These are phyloP conservation scores for Campoletis sonorensis DNA, from an alignment of 1,140 invertebrate genomes.

Conservation along the genomic window DNA sequence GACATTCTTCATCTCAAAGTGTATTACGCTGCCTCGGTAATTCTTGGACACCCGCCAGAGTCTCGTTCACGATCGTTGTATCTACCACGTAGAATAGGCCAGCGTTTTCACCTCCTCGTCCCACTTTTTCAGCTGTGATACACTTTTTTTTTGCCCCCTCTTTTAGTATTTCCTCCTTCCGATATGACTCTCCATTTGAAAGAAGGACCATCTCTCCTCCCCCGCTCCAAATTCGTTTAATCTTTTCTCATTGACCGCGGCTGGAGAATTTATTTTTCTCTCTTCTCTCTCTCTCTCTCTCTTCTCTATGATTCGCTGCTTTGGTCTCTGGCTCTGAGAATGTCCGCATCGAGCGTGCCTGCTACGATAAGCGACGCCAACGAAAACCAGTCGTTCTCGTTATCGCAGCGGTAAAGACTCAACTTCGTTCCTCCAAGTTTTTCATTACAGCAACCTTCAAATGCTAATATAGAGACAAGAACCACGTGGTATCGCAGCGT, in stretches of 20 bases:
- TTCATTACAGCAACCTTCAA: background rate
- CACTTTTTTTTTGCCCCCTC: background rate
- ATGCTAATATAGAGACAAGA: background rate
- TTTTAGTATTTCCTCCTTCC: slow-evolving; percentile 32
- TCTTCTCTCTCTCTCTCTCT: background rate
- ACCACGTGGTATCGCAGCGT: background rate
- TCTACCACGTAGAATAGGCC: background rate
- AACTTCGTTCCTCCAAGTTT: background rate
- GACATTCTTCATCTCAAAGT: slow-evolving; percentile 20
- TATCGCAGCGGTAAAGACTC: slow-evolving; percentile 33
- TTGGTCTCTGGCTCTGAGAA: slow-evolving; percentile 16
- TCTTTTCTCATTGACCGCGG: background rate
- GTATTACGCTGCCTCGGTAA: slow-evolving; percentile 21
- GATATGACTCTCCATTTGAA: slow-evolving; percentile 9
- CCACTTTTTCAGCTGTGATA: background rate
- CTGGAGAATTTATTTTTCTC: too few species aligned
- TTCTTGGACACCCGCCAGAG: slow-evolving; percentile 18
- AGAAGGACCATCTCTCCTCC: background rate
- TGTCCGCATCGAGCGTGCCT: background rate
- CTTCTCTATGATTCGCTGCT: background rate
- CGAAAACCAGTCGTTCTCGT: slow-evolving; percentile 34
- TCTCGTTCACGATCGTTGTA: background rate
- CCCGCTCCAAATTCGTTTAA: background rate
- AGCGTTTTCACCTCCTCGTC: background rate
- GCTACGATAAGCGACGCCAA: slow-evolving; percentile 25